Conservation (phyloP, 1,140 invertebrate genomes). For the Macrosteles quadrilineatus region DNA sequence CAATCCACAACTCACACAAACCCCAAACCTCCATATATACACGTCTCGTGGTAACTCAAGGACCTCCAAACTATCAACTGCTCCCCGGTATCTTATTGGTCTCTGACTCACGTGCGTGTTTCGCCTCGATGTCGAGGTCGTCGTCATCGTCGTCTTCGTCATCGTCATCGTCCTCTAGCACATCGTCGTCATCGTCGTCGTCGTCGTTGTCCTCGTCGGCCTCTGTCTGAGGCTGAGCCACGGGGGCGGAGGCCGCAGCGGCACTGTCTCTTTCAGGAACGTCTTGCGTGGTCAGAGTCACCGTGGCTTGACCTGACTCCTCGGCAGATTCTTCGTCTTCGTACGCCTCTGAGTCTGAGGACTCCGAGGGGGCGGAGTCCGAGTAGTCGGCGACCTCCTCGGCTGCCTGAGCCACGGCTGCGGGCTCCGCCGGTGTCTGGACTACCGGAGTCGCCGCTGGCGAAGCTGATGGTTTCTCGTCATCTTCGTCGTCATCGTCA, state of each 20-base stretch:
- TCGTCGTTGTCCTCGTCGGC: conserved; percentile 62
- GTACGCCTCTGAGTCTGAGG: conserved; percentile 47
- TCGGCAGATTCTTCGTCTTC: conserved; percentile 44
- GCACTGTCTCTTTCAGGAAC: conserved; percentile 47
- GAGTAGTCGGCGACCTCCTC: conserved; percentile 51
- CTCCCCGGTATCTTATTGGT: conserved; percentile 8
- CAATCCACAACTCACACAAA: too few species aligned
- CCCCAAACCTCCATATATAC: neutral
- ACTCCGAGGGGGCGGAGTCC: conserved; percentile 48
- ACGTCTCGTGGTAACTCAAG: neutral
- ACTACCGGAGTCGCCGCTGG: conserved; percentile 25
- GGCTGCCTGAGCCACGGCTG: conserved; percentile 34
- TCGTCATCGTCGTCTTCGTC: conserved; percentile 63
- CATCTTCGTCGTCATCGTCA: conserved; percentile 67
- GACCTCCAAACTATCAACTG: conserved; percentile 1
- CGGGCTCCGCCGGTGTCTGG: conserved; percentile 33
- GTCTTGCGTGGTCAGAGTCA: conserved; percentile 47
- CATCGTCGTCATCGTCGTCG: conserved; percentile 71
- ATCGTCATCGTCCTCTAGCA: conserved; percentile 71
- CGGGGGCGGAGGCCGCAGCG: conserved; percentile 33
- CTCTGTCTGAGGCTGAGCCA: conserved; percentile 50
- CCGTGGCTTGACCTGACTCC: conserved; percentile 48
- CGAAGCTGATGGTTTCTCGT: conserved; percentile 28
- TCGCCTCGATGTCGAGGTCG: conserved; percentile 65
- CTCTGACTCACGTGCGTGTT: conserved; percentile 73